Evolutionary conservation across 2,888 invertebrate species (phyloP).

Genomic region (Tiliacea citrago): DNA sequence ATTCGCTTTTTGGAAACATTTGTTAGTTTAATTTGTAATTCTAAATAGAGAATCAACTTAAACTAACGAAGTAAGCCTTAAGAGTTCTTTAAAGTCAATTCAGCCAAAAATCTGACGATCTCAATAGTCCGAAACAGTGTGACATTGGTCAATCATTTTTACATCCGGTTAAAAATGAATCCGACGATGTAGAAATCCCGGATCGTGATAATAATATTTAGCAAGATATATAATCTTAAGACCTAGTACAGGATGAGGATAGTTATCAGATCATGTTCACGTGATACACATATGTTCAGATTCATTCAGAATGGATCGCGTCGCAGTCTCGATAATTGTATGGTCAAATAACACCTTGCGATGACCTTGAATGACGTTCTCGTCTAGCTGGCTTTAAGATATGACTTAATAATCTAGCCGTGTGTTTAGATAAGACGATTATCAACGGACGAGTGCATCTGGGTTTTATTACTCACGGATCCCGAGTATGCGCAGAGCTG

Average conservation of each 20-base stretch:
- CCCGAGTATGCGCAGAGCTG: neutral
- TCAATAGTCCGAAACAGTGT: neutral
- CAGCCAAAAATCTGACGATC: neutral
- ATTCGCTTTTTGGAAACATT: neutral
- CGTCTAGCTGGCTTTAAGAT: slow-evolving; percentile 27
- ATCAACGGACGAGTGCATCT: neutral
- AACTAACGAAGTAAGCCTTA: neutral
- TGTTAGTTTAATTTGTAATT: neutral
- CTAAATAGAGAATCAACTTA: neutral
- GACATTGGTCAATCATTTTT: neutral
- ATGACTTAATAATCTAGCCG: slow-evolving; percentile 5
- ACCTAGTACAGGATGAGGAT: slow-evolving; percentile 22
- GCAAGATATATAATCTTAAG: slow-evolving; percentile 1
- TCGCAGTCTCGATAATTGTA: slow-evolving; percentile 43
- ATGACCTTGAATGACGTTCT: slow-evolving; percentile 53
- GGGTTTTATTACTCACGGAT: neutral
- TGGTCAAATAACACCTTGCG: slow-evolving; percentile 53
- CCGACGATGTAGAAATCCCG: neutral
- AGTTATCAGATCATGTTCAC: slow-evolving; percentile 15
- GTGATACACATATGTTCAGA: slow-evolving; percentile 24
- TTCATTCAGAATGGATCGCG: slow-evolving; percentile 32
- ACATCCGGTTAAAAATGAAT: neutral
- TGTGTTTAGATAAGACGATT: slow-evolving; percentile 9
- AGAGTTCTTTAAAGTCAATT: neutral
- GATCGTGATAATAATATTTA: neutral